These are phyloP conservation scores for Coptodon rendalli DNA, from an alignment of 2,113 vertebrate species.

Conservation along the genomic window DNA sequence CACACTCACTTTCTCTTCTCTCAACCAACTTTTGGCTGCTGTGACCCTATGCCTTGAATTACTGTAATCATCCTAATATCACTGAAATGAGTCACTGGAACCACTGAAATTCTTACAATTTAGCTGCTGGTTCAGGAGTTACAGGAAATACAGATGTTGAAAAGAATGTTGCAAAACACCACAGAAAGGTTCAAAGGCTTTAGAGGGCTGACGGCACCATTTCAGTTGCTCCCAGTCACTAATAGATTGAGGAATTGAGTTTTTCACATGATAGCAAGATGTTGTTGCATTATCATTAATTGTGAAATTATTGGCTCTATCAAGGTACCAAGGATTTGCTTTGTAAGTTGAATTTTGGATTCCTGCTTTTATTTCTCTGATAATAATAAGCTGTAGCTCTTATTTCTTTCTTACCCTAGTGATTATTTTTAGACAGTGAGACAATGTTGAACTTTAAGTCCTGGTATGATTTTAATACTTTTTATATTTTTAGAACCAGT, in stretches of 20 bases:
- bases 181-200: neutral
- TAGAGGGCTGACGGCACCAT: neutral
- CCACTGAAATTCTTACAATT: neutral
- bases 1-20: neutral
- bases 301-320: neutral
- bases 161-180: neutral
- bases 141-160: neutral
- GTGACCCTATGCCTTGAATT: neutral
- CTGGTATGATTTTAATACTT: neutral
- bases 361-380: neutral
- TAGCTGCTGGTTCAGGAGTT: neutral
- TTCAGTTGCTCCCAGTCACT: neutral
- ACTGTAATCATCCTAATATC: neutral
- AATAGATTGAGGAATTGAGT: neutral
- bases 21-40: neutral
- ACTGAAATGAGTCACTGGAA: neutral
- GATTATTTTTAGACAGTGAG: neutral
- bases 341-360: accelerated
- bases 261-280: neutral
- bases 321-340: neutral
- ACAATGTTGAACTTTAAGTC: neutral
- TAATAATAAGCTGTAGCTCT: neutral
- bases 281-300: neutral
- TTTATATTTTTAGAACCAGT: neutral
- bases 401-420: accelerated